Conservation (phyloP, 2,797 vertebrate species). For the Setipinna tenuifilis region DNA sequence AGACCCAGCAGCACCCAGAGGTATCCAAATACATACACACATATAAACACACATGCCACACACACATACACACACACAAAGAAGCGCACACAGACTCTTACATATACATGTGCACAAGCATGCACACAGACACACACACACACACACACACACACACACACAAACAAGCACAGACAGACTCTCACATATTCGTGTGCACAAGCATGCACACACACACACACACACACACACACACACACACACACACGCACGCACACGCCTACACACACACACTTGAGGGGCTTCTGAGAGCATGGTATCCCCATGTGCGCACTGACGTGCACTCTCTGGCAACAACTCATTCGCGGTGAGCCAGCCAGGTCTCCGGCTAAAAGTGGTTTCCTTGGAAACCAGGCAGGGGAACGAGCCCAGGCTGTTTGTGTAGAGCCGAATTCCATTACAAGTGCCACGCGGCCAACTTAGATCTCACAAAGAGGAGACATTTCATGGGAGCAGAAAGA, state of each 20-base stretch:
- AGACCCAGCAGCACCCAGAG: too few species aligned
- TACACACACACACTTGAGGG: slow-evolving; percentile 13
- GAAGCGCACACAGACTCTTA: background rate
- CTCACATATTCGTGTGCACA: background rate
- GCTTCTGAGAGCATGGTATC: background rate
- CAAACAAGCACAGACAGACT: background rate
- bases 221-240: slow-evolving; percentile 1
- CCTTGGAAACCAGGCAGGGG: slow-evolving; percentile 70
- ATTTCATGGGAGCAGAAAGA: background rate
- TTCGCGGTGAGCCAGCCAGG: slow-evolving; percentile 55
- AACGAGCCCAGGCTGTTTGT: slow-evolving; percentile 76
- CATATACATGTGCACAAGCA: background rate
- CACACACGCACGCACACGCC: background rate
- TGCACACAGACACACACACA: background rate
- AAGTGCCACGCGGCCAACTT: background rate
- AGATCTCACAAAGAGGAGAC: background rate
- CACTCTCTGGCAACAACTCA: slow-evolving; percentile 58
- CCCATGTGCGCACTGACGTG: slow-evolving; percentile 41
- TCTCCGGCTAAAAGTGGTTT: slow-evolving; percentile 73
- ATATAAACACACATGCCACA: too few species aligned
- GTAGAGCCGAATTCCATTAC: slow-evolving; percentile 75
- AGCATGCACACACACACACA: background rate
- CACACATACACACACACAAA: slow-evolving; percentile 18
- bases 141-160: background rate
- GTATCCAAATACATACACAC: too few species aligned